phyloP scores from a whole-genome alignment of 1,140 invertebrate genomes.

The Pissodes strobi region DNA sequence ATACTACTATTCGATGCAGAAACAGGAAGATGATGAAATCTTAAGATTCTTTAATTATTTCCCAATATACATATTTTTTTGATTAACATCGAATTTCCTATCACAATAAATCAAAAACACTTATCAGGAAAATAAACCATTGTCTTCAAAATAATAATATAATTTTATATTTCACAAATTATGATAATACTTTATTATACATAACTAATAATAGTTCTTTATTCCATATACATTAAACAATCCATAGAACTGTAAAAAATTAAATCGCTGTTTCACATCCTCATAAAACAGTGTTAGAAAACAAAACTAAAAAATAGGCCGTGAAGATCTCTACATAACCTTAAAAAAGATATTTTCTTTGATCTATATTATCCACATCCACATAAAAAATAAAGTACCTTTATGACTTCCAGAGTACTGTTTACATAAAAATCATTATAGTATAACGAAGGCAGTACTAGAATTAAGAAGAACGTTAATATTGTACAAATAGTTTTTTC shows the following conservation, averaged over 20 bases:
- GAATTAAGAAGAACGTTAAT: too few species aligned
- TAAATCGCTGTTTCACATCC: slow-evolving; percentile 4
- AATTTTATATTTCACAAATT: slow-evolving; percentile 23
- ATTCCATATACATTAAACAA: slow-evolving; percentile 19
- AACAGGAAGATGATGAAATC: too few species aligned
- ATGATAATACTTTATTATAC: slow-evolving; percentile 26
- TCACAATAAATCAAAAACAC: too few species aligned
- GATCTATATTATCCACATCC: neutral
- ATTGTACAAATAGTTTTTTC: too few species aligned
- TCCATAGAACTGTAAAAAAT: slow-evolving; percentile 5
- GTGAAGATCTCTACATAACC: slow-evolving; percentile 3
- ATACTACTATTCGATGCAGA: too few species aligned
- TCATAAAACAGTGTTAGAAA: slow-evolving; percentile 2
- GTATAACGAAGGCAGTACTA: too few species aligned
- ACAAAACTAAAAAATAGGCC: neutral
- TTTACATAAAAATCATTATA: too few species aligned
- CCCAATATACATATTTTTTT: too few species aligned
- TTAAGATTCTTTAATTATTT: too few species aligned
- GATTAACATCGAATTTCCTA: too few species aligned
- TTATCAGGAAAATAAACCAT: too few species aligned
- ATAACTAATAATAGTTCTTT: slow-evolving; percentile 14
- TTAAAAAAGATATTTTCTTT: neutral
- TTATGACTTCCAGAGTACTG: neutral
- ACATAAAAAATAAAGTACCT: neutral
- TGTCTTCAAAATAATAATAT: slow-evolving; percentile 17